These are phyloP conservation scores for Parnassius apollo DNA, from an alignment of 2,888 invertebrate species.

Conservation along the genomic window DNA sequence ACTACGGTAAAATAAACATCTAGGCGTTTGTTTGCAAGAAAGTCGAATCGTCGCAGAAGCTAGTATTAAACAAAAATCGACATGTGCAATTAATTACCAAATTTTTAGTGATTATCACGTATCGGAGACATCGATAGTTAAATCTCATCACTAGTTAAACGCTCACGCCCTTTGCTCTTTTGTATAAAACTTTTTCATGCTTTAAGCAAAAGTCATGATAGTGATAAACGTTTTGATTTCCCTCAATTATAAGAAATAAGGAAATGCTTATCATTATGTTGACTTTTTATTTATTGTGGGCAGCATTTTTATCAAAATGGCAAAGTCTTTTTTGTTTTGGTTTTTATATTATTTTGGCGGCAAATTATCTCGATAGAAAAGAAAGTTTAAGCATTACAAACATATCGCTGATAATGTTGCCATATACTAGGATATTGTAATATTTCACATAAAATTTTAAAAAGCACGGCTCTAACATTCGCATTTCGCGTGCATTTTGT, in stretches of 20 bases:
- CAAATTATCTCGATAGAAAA: not conserved
- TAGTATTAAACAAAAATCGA: not conserved
- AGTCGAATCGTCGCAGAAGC: too few relatives aligned
- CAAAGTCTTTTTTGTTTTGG: too few relatives aligned
- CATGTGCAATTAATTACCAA: not conserved
- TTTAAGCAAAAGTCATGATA: not conserved
- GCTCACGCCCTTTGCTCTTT: conserved; percentile 1
- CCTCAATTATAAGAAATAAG: not conserved
- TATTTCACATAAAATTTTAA: too few relatives aligned
- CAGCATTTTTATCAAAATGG: too few relatives aligned
- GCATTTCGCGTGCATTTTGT: not conserved
- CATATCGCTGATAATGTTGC: too few relatives aligned
- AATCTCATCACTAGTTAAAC: conserved; percentile 16
- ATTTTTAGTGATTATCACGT: not conserved
- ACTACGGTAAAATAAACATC: too few relatives aligned
- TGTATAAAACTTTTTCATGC: not conserved
- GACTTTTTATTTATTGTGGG: not conserved
- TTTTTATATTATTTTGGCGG: not conserved
- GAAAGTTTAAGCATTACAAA: too few relatives aligned
- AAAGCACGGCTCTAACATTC: not conserved
- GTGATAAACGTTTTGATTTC: not conserved
- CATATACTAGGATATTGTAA: too few relatives aligned
- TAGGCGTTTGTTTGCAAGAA: too few relatives aligned
- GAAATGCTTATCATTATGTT: not conserved
- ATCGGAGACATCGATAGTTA: not conserved